Evolutionary conservation across 1,140 invertebrate genomes (phyloP).

Genomic region (Drosophila quadrilineata): DNA sequence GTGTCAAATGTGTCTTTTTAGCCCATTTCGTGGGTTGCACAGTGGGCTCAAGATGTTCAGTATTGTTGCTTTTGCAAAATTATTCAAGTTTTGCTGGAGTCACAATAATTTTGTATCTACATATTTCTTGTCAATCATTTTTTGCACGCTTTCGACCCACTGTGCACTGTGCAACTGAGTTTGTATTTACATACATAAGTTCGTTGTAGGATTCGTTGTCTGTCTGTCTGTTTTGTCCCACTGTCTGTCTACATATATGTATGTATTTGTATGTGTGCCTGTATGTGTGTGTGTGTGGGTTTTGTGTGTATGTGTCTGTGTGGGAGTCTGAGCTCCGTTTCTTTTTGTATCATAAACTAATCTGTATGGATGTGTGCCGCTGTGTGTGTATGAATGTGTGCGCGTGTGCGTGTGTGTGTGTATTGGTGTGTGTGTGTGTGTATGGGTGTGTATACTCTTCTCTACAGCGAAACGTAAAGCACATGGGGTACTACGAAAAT

Average conservation of each 20-base stretch:
- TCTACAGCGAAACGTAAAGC: constrained; percentile 54
- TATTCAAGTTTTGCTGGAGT: no score
- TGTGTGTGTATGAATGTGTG: constrained; percentile 6
- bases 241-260: constrained; percentile 17
- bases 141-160: neutral
- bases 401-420: constrained; percentile 8
- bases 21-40: neutral
- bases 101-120: no score
- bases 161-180: no score
- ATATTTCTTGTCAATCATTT: neutral
- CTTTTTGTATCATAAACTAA: constrained; percentile 12
- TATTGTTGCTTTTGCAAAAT: neutral
- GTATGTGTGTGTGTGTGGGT: constrained; percentile 4
- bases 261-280: neutral
- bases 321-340: neutral
- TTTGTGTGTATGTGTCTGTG: neutral
- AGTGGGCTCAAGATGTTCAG: neutral
- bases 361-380: neutral
- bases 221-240: no score
- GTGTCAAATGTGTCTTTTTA: constrained; percentile 2
- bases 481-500: constrained; percentile 43
- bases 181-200: no score
- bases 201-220: no score
- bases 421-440: neutral
- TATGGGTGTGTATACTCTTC: constrained; percentile 43